Evolutionary conservation across 2,888 invertebrate genomes (phyloP).

Genomic region (Xestia xanthographa): DNA sequence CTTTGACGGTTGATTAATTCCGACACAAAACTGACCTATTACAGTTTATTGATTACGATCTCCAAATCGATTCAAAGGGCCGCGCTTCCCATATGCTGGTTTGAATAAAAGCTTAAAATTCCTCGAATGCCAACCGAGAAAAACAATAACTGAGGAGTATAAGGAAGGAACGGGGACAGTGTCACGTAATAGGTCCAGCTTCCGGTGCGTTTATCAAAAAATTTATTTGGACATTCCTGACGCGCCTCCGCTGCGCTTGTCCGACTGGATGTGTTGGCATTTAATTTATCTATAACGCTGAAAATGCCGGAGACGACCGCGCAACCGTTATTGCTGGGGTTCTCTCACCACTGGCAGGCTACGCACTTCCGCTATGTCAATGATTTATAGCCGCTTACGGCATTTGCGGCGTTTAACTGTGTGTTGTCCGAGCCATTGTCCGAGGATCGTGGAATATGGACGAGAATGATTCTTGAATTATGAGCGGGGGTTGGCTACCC

Average conservation of each 20-base stretch:
- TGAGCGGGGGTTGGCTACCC: conserved; percentile 80
- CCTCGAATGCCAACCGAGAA: conserved; percentile 83
- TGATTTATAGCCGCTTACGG: conserved; percentile 88
- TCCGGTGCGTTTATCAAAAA: conserved; percentile 90
- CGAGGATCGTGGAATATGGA: conserved; percentile 84
- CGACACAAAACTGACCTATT: conserved; percentile 89
- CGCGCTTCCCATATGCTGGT: conserved; percentile 87
- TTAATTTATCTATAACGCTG: conserved; percentile 89
- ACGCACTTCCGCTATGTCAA: conserved; percentile 89
- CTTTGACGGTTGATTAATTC: conserved; percentile 90
- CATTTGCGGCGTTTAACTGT: conserved; percentile 86
- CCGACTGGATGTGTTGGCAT: conserved; percentile 86
- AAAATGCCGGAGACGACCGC: conserved; percentile 84
- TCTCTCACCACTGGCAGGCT: conserved; percentile 78
- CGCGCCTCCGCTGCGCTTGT: conserved; percentile 83
- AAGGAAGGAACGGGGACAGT: conserved; percentile 84
- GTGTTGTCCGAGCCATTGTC: conserved; percentile 88
- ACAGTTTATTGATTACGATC: conserved; percentile 86
- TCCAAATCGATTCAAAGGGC: conserved; percentile 87
- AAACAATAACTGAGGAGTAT: conserved; percentile 87
- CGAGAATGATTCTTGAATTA: conserved; percentile 86
- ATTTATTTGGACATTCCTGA: conserved; percentile 89
- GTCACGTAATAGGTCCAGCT: conserved; percentile 88
- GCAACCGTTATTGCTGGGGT: conserved; percentile 86
- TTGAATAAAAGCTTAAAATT: conserved; percentile 83